Percentiles rank a stretch among this genome's conserved stretches.
Evolutionary conservation across 2,113 vertebrate species (phyloP).

Genomic region (Dascyllus trimaculatus): DNA sequence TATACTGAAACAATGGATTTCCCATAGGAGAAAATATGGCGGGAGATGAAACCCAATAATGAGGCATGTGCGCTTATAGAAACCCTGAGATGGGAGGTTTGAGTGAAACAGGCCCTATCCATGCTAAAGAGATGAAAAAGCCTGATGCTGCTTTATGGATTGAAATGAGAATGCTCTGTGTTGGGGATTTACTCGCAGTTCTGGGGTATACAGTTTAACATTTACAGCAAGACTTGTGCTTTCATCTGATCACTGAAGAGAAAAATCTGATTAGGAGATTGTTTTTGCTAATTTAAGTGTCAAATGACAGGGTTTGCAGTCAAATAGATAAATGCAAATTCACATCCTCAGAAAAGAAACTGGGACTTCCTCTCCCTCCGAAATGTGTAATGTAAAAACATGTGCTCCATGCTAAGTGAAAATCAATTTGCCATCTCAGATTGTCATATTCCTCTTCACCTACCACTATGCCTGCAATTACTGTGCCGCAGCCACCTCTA

Average conservation of each 20-base stretch:
- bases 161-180: slow-evolving; percentile 63
- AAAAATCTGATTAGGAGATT: slow-evolving; percentile 61
- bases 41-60: slow-evolving; percentile 75
- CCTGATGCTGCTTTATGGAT: slow-evolving; percentile 57
- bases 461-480: slow-evolving; percentile 74
- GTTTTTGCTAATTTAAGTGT: slow-evolving; percentile 44
- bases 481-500: slow-evolving; percentile 69
- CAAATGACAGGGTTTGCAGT: slow-evolving; percentile 50
- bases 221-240: slow-evolving; percentile 39
- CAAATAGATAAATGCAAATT: slow-evolving; percentile 63
- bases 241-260: slow-evolving; percentile 55
- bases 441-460: slow-evolving; percentile 78
- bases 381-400: slow-evolving; percentile 63
- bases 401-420: slow-evolving; percentile 72
- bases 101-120: slow-evolving; percentile 57
- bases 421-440: slow-evolving; percentile 84
- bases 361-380: slow-evolving; percentile 17
- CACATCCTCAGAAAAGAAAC: slow-evolving; percentile 45
- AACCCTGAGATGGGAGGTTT: slow-evolving; percentile 63
- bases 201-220: slow-evolving; percentile 41
- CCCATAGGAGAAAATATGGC: slow-evolving; percentile 78
- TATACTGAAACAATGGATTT: slow-evolving; percentile 78
- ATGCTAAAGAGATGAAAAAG: slow-evolving; percentile 61
- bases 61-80: slow-evolving; percentile 70
- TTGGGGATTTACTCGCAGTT: slow-evolving; percentile 61